A percentile compares a stretch with the other conserved stretches of the same genome.
Conservation (phyloP, 2,888 invertebrate genomes). For the Acronicta aceris region DNA sequence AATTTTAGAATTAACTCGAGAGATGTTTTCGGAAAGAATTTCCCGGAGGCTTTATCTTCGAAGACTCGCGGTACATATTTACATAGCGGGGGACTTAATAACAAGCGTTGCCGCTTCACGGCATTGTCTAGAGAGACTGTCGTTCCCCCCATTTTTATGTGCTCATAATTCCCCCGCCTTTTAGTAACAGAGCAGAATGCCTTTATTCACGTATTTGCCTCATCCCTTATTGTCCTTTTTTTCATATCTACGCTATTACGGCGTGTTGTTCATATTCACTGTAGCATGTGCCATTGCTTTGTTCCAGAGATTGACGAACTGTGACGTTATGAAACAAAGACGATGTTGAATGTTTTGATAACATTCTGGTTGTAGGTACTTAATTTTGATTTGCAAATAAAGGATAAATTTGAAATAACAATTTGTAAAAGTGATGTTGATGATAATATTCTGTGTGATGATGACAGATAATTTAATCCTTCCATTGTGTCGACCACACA, state of each 20-base stretch:
- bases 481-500: too few relatives aligned
- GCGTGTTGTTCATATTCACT: constrained; percentile 66
- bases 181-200: constrained; percentile 66
- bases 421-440: too few relatives aligned
- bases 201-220: constrained; percentile 73
- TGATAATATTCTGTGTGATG: too few relatives aligned
- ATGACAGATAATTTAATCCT: too few relatives aligned
- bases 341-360: constrained; percentile 12
- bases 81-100: constrained; percentile 65
- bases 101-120: constrained; percentile 60
- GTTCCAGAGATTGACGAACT: constrained; percentile 49
- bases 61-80: constrained; percentile 59
- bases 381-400: constrained; percentile 17
- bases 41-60: constrained; percentile 48
- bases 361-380: background rate
- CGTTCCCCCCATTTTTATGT: constrained; percentile 70
- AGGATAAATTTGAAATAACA: background rate
- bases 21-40: constrained; percentile 47
- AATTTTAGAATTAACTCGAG: constrained; percentile 43
- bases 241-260: constrained; percentile 74
- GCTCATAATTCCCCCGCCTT: constrained; percentile 72
- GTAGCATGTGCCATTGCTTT: constrained; percentile 45
- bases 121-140: constrained; percentile 65
- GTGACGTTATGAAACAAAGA: constrained; percentile 41
- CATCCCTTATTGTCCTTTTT: constrained; percentile 74